A percentile compares a stretch with the other conserved stretches of the same genome.
These are phyloP conservation scores for Fistularia tabacaria DNA, from an alignment of 2,797 vertebrate genomes.

Conservation along the genomic window DNA sequence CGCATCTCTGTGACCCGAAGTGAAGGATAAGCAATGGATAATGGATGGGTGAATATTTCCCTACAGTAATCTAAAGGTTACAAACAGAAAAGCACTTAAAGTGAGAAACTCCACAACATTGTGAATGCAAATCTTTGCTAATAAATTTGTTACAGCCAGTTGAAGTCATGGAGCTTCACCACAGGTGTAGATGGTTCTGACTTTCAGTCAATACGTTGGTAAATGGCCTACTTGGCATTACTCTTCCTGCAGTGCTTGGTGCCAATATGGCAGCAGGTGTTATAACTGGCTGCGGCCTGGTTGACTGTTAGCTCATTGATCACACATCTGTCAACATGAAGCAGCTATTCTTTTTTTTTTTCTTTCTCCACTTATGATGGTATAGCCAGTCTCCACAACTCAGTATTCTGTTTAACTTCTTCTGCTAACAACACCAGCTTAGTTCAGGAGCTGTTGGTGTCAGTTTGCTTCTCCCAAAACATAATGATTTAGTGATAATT, in stretches of 20 bases:
- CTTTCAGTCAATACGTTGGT: conserved; percentile 16
- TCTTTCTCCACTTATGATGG: background rate
- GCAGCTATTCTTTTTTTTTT: conserved; percentile 4
- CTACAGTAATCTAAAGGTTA: too few relatives aligned
- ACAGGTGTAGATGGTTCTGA: too few relatives aligned
- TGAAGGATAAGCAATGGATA: too few relatives aligned
- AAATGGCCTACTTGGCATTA: conserved; percentile 29
- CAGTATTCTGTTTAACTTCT: background rate
- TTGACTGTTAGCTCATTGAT: conserved; percentile 25
- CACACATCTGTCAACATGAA: conserved; percentile 17
- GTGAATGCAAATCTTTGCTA: too few relatives aligned
- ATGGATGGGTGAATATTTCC: too few relatives aligned
- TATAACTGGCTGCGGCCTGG: conserved; percentile 41
- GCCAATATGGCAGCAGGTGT: conserved; percentile 51
- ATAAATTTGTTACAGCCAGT: too few relatives aligned
- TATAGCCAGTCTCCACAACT: conserved; percentile 12
- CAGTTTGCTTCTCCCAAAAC: background rate
- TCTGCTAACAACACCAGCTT: conserved; percentile 5
- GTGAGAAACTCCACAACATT: too few relatives aligned
- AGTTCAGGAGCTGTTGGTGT: background rate
- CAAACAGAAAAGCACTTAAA: too few relatives aligned
- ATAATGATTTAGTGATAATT: background rate
- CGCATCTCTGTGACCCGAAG: too few relatives aligned
- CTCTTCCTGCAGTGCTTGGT: conserved; percentile 12
- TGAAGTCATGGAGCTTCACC: too few relatives aligned